A percentile compares a stretch with the other conserved stretches of the same genome.
Evolutionary conservation across 2,888 invertebrate genomes (phyloP).

Genomic region (Tanytarsus gracilentus): DNA sequence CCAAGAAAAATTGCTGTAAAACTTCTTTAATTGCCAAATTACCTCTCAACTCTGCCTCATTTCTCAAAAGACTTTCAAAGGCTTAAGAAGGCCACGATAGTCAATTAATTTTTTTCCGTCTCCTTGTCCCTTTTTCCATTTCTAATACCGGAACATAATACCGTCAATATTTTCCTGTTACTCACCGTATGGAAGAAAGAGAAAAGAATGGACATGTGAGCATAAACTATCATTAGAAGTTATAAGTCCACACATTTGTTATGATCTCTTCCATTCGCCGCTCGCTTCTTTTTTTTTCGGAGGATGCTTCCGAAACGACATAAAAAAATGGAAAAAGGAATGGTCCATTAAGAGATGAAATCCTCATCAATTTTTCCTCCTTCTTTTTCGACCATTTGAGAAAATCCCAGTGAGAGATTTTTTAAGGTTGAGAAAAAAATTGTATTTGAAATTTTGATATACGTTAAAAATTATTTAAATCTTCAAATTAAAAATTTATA

Average conservation of each 20-base stretch:
- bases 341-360: slow-evolving; percentile 9
- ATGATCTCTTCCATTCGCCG: not conserved
- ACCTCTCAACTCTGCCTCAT: too few relatives aligned
- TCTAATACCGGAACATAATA: slow-evolving; percentile 12
- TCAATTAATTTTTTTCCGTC: slow-evolving; percentile 25
- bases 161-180: slow-evolving; percentile 26
- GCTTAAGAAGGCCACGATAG: not conserved
- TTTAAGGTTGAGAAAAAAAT: too few relatives aligned
- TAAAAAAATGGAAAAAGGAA: not conserved
- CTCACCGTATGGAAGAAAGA: not conserved
- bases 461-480: too few relatives aligned
- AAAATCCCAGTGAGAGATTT: too few relatives aligned
- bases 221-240: slow-evolving; percentile 26
- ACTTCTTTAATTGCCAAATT: too few relatives aligned
- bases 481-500: too few relatives aligned
- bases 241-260: slow-evolving; percentile 21
- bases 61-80: too few relatives aligned
- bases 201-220: not conserved
- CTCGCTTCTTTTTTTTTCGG: too few relatives aligned
- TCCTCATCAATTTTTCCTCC: not conserved
- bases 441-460: too few relatives aligned
- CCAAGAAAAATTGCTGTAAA: not conserved
- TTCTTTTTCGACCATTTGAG: not conserved
- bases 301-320: too few relatives aligned
- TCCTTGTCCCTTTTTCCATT: too few relatives aligned